These are phyloP conservation scores for Sander vitreus DNA, from an alignment of 2,113 vertebrate species.

Conservation along the genomic window DNA sequence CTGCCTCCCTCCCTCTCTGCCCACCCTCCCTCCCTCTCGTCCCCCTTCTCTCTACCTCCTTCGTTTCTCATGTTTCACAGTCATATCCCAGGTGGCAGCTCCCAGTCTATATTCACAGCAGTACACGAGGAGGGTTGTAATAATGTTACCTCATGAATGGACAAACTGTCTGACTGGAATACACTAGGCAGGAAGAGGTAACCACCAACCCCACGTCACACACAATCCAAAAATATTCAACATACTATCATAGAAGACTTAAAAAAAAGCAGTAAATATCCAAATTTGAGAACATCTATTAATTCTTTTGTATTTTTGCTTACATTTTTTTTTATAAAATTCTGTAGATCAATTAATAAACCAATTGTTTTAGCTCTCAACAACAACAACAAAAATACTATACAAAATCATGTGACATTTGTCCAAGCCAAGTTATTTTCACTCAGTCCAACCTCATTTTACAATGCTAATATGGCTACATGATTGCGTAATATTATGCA, in stretches of 20 bases:
- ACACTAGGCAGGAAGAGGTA: slow-evolving; percentile 35
- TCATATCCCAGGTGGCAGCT: slow-evolving; percentile 61
- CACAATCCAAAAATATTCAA: background rate
- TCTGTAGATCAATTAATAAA: background rate
- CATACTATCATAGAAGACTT: background rate
- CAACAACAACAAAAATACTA: background rate
- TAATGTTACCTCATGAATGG: slow-evolving; percentile 73
- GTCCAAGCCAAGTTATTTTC: background rate
- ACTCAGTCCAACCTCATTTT: background rate
- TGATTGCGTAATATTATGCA: background rate
- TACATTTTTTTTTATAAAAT: no score
- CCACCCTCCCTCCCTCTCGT: background rate
- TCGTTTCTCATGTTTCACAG: slow-evolving; percentile 66
- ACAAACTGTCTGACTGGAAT: slow-evolving; percentile 65
- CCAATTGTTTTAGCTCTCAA: background rate
- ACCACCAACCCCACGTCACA: background rate
- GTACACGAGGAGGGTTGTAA: slow-evolving; percentile 53
- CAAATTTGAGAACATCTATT: background rate
- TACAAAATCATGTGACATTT: background rate
- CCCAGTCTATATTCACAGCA: slow-evolving; percentile 58
- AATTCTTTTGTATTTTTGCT: background rate
- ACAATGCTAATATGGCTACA: background rate
- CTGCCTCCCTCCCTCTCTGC: background rate
- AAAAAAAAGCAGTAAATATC: background rate
- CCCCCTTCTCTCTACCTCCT: slow-evolving; percentile 6